These are phyloP conservation scores for Astyanax mexicanus DNA, from an alignment of 2,797 vertebrate species.

Conservation along the genomic window DNA sequence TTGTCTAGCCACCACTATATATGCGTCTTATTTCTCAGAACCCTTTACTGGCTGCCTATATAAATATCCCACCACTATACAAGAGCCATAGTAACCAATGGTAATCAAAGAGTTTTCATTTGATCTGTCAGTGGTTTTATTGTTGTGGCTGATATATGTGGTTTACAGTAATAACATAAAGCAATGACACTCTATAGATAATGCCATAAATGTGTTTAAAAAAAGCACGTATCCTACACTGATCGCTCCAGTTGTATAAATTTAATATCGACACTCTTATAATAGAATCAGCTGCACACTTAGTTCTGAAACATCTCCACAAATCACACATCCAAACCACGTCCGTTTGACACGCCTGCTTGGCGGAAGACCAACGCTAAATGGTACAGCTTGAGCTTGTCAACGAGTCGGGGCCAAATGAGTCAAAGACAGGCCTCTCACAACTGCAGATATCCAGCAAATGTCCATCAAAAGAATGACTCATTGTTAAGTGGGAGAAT, in stretches of 20 bases:
- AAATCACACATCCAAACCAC: constrained; percentile 50
- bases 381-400: constrained; percentile 49
- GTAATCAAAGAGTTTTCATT: too few species aligned
- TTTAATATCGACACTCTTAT: constrained; percentile 52
- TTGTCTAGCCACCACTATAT: too few species aligned
- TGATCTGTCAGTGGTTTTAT: too few species aligned
- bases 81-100: too few species aligned
- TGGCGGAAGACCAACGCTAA: constrained; percentile 58
- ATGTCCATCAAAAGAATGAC: constrained; percentile 22
- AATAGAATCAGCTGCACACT: constrained; percentile 44
- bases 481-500: constrained; percentile 15
- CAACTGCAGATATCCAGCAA: constrained; percentile 7
- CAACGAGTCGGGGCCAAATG: constrained; percentile 30
- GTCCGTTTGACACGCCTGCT: constrained; percentile 46
- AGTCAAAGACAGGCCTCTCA: constrained; percentile 29
- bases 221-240: constrained; percentile 23
- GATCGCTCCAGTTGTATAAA: constrained; percentile 47
- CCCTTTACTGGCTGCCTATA: too few species aligned
- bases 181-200: constrained; percentile 12
- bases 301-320: constrained; percentile 48
- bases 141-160: too few species aligned
- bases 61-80: too few species aligned
- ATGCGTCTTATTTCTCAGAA: too few species aligned
- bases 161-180: too few species aligned
- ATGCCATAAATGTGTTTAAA: constrained; percentile 41